Base-by-base conservation (phyloP, 53 echinoderm and acorn worm genomes). In the Mesocentrotus franciscanus region DNA sequence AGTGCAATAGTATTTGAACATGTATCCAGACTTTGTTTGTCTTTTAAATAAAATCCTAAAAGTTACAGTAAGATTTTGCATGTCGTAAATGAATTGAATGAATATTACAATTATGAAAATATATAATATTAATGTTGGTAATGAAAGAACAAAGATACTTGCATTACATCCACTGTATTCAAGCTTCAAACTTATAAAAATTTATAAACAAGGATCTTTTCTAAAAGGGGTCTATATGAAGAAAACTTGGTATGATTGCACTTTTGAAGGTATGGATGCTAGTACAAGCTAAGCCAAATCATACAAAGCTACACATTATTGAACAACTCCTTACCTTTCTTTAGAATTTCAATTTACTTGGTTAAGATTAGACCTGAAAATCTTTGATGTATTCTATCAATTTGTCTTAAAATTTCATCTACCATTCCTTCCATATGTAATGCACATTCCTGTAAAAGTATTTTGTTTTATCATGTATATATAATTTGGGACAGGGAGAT, bases 401-500 rank as follows among this genome's bases (percentile, higher is more conserved):
- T 75, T 39, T 81, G 42, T 74, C 42, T 15, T 42, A 36, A 12
- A 75, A 27, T 58, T 58, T 13, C 27, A 29, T 87, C 5, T 87
- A 58, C 87, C 12, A 58, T 87, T 87, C 58, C 87, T 87, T 56
- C 17, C 49, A 8, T 57, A 27, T 57, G 56, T 57, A 87, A 57
- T 87, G 87, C 87, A 87, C 87, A 87, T 87, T 87, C 87, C 87
- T 87, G 58, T 58, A 27, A 58, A 87, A 87, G 58, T 57, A 87
- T 87, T 87, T 58, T 87, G 56, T 87, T 58, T 84, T 58, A 87
- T 58, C 58, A 58, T 81, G 58, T 87, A 87, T 58, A 58, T 87
- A 87, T 59, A 0, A 29, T 87, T 87, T 58, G 56, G 11, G 87
- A 4, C 87, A 87, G 56, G 87, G 87, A 58, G n/a, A 87, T 87